Evolutionary conservation across 1,140 invertebrate species (phyloP), one percentile per base, ranked within the genome.

Genomic region (Camponotus pennsylvanicus): DNA sequence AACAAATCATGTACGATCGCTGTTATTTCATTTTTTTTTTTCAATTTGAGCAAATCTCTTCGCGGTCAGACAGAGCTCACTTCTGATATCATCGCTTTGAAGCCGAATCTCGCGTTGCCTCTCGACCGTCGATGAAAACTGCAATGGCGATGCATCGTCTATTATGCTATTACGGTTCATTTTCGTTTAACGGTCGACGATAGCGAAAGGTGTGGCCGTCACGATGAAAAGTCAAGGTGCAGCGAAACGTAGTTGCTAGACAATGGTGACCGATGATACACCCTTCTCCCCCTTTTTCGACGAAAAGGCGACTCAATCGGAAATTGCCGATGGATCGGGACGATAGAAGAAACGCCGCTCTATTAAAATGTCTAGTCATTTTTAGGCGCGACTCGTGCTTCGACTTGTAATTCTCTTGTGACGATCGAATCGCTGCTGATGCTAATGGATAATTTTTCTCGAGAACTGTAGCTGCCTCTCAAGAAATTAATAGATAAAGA

Each of bases 81-180:
- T 11, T 27, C 4, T 45, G 77, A 40, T 69, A 69, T 55, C 63
- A 37, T 70, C 34, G 77, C 21, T 27, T 55, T 13, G 34, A 32
- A 70, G 40, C 21, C 77, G 34, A 40, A 27, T 27, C 9, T 52
- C 45, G 64, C 63, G 32, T 55, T 8, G 45, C 77, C 55, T 40
- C 45, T 80, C 77, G 77, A 79, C 69, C 27, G 55, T 49, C 79
- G 80, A 73, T 83, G 70, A 83, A 27, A 83, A 75, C 70, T 75
- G 80, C 64, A 40, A 83, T 42, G 69, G 45, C 63, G 63, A 66
- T 45, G 37, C 66, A 15, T 73, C 89, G 88, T 90, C 93, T 92
- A 94, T 94, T 94, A 94, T 89, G 90, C 93, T 88, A 95, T 95
- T 94, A 95, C 89, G 91, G 84, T 93, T 93, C 86, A 93, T 94